Conservation (phyloP, 2,113 vertebrate species). For the Cepphus grylle region DNA sequence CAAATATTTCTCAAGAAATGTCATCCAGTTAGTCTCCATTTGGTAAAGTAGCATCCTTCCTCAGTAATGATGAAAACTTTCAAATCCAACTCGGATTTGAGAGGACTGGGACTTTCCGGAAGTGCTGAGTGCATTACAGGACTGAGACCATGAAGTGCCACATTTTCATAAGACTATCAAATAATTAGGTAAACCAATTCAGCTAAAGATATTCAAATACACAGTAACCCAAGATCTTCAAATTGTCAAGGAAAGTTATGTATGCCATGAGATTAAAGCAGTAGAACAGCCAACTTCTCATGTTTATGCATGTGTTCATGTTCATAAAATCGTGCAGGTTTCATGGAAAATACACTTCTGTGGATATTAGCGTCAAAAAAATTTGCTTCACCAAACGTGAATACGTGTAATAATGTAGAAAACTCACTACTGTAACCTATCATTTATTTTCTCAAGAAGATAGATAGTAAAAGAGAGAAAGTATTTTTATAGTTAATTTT, state of each 20-base stretch:
- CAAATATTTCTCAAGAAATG: not conserved
- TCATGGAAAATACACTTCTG: conserved; percentile 48
- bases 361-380: not conserved
- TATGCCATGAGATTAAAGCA: not conserved
- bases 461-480: not conserved
- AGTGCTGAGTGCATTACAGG: not conserved
- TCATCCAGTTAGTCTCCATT: not conserved
- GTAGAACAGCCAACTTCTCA: not conserved
- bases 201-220: not conserved
- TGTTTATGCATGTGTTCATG: not conserved
- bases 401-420: conserved; percentile 3
- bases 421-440: conserved; percentile 29
- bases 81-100: not conserved
- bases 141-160: not conserved
- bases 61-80: not conserved
- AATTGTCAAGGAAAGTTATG: not conserved
- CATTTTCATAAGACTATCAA: not conserved
- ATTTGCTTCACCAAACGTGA: not conserved
- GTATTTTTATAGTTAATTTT: conserved; percentile 19
- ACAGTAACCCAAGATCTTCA: not conserved
- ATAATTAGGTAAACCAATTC: not conserved
- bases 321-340: not conserved
- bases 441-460: conserved; percentile 41
- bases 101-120: not conserved
- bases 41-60: not conserved